phyloP scores from a whole-genome alignment of 2,888 invertebrate genomes.

The Trissolcus japonicus region DNA sequence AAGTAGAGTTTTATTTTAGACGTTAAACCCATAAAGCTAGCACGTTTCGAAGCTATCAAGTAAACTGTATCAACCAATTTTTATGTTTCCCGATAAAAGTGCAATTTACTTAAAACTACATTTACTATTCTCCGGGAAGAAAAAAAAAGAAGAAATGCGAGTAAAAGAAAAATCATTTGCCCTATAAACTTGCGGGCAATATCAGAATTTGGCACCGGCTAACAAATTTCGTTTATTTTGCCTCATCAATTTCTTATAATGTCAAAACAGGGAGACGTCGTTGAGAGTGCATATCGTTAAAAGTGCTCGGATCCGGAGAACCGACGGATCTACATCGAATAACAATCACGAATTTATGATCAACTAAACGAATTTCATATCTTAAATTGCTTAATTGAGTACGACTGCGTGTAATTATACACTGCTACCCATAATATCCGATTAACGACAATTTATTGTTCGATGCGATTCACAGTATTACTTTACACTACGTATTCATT shows the following conservation, averaged over 20 bases:
- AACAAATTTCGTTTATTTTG: neutral
- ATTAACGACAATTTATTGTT: slow-evolving; percentile 41
- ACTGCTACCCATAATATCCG: slow-evolving; percentile 32
- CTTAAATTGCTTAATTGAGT: slow-evolving; percentile 1
- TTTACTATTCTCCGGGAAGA: slow-evolving; percentile 48
- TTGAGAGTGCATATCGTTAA: too few relatives aligned
- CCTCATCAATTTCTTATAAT: neutral
- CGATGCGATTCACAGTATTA: slow-evolving; percentile 34
- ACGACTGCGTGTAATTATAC: slow-evolving; percentile 20
- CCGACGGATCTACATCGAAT: neutral
- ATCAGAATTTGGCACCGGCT: slow-evolving; percentile 31
- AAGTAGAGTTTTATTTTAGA: slow-evolving; percentile 55
- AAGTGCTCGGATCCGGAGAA: too few relatives aligned
- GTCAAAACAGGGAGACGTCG: neutral
- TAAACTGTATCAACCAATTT: slow-evolving; percentile 57
- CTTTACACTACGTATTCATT: slow-evolving; percentile 40
- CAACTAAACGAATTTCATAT: slow-evolving; percentile 36
- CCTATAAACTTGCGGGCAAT: slow-evolving; percentile 45
- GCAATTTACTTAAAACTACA: slow-evolving; percentile 58
- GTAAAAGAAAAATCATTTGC: slow-evolving; percentile 28
- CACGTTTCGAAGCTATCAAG: slow-evolving; percentile 56
- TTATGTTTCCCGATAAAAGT: slow-evolving; percentile 58
- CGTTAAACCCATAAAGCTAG: slow-evolving; percentile 51
- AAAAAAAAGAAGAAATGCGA: slow-evolving; percentile 36
- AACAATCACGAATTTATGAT: slow-evolving; percentile 24